Percentiles rank a stretch among this genome's conserved stretches.
phyloP scores from a whole-genome alignment of 2,888 invertebrate genomes.

The Acanthosoma haemorrhoidale region DNA sequence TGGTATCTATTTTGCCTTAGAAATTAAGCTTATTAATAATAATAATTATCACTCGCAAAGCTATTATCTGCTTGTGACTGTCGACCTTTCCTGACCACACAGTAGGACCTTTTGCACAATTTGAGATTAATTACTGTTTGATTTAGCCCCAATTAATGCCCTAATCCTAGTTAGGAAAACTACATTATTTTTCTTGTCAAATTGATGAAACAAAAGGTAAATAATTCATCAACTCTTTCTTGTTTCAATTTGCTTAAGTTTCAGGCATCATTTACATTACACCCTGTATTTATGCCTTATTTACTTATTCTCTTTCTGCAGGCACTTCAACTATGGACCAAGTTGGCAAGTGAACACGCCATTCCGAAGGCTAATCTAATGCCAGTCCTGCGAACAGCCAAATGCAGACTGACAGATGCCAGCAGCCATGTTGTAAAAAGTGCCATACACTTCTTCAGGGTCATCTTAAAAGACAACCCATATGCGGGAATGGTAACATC shows the following conservation, averaged over 20 bases:
- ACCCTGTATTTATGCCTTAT: neutral
- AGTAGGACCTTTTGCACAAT: no score
- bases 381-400: conserved; percentile 59
- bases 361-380: conserved; percentile 69
- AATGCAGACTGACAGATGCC: conserved; percentile 73
- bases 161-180: no score
- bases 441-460: conserved; percentile 54
- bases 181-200: no score
- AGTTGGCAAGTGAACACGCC: conserved; percentile 69
- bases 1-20: no score
- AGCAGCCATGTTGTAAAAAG: conserved; percentile 78
- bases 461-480: conserved; percentile 63
- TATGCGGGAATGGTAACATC: conserved; percentile 73
- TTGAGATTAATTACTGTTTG: no score
- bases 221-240: no score
- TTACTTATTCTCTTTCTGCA: conserved; percentile 40
- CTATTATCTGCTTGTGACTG: no score
- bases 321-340: conserved; percentile 74
- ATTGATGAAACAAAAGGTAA: no score
- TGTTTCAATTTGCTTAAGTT: neutral
- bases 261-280: neutral
- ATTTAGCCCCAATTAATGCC: no score
- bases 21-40: no score
- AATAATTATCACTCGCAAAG: no score
- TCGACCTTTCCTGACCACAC: no score